Evolutionary conservation across 2,797 vertebrate genomes (phyloP).

Genomic region (Glyptemys insculpta): DNA sequence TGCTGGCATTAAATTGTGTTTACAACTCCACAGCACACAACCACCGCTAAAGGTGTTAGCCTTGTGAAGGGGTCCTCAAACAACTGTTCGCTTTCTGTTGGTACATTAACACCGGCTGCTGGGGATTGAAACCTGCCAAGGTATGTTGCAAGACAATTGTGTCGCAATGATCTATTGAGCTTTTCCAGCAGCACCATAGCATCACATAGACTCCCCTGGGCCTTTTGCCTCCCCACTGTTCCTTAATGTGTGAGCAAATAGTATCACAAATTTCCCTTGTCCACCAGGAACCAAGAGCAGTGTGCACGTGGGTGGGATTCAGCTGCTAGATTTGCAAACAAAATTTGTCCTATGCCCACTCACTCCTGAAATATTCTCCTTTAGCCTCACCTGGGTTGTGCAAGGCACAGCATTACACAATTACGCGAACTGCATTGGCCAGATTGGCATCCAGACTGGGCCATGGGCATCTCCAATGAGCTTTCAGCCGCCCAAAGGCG

Average conservation of each 20-base stretch:
- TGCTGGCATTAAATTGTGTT: neutral
- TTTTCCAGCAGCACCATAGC: neutral
- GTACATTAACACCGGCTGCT: neutral
- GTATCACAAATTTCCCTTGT: neutral
- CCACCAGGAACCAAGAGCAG: neutral
- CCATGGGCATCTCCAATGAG: neutral
- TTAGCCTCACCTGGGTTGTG: neutral
- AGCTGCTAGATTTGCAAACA: neutral
- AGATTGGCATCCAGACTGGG: no score
- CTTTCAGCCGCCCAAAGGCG: neutral
- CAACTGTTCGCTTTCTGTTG: neutral
- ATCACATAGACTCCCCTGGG: no score
- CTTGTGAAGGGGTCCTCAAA: neutral
- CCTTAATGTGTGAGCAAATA: neutral
- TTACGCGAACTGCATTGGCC: neutral
- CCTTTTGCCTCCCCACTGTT: neutral
- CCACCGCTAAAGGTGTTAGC: neutral
- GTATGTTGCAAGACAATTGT: neutral
- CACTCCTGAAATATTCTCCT: neutral
- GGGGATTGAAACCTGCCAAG: neutral
- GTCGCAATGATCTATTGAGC: neutral
- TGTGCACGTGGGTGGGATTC: neutral
- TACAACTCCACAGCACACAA: neutral
- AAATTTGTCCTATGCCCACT: neutral
- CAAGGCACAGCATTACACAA: neutral